phyloP scores from a whole-genome alignment of 2,888 invertebrate genomes.

The Odontomyia ornata region DNA sequence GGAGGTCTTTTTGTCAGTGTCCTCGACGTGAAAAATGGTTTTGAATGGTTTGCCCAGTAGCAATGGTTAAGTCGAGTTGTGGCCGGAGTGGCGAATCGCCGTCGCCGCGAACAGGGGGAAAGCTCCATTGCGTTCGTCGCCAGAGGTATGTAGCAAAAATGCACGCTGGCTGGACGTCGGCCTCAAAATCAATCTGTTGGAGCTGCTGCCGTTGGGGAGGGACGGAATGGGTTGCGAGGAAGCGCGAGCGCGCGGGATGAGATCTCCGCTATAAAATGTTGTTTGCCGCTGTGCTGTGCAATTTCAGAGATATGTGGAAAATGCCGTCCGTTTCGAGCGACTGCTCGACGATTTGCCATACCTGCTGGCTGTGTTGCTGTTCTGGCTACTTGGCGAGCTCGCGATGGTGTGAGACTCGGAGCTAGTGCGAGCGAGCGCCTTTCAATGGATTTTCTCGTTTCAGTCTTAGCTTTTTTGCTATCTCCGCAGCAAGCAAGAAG shows the following conservation, averaged over 20 bases:
- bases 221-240: neutral
- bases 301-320: conserved; percentile 40
- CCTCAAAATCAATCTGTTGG: conserved; percentile 6
- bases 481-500: neutral
- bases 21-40: conserved; percentile 11
- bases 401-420: conserved; percentile 7
- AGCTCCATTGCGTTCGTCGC: neutral
- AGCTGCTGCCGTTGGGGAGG: neutral
- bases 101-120: neutral
- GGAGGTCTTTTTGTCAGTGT: conserved; percentile 15
- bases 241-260: conserved; percentile 21
- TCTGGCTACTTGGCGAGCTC: neutral
- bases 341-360: neutral
- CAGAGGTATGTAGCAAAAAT: conserved; percentile 23
- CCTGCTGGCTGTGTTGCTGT: neutral
- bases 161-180: conserved; percentile 24
- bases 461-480: neutral
- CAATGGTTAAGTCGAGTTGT: too few relatives aligned
- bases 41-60: neutral
- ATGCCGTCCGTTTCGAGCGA: conserved; percentile 30
- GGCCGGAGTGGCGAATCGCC: neutral
- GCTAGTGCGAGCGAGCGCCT: conserved; percentile 19
- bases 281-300: conserved; percentile 34
- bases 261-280: conserved; percentile 33
- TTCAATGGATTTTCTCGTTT: conserved; percentile 8